These are phyloP conservation scores for Pempheris klunzingeri DNA, from an alignment of 2,797 vertebrate genomes.

Conservation along the genomic window DNA sequence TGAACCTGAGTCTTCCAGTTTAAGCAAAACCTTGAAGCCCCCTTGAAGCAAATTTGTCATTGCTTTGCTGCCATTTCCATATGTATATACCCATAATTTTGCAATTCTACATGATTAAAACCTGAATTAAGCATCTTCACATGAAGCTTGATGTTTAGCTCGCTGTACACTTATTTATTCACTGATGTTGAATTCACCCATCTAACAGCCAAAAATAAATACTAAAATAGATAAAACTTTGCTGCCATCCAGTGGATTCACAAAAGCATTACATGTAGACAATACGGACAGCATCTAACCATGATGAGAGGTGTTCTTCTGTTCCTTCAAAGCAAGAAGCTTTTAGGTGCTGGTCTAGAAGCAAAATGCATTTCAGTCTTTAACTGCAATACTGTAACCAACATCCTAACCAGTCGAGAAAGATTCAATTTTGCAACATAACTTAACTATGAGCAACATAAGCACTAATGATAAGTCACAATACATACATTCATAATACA, in stretches of 20 bases:
- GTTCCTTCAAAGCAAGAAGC: neutral
- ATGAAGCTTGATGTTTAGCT: neutral
- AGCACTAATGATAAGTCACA: neutral
- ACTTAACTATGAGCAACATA: neutral
- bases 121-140: neutral
- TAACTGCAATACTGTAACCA: neutral
- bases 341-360: neutral
- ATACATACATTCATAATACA: neutral
- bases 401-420: rapidly evolving
- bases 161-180: neutral
- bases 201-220: neutral
- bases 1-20: neutral
- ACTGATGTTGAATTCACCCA: neutral
- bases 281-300: rapidly evolving
- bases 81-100: neutral
- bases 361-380: neutral
- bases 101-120: neutral
- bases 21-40: neutral
- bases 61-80: neutral
- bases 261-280: slow-evolving; percentile 37
- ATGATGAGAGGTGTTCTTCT: neutral
- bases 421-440: too few relatives aligned
- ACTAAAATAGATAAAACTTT: slow-evolving; percentile 49
- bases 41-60: neutral
- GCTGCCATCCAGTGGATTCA: slow-evolving; percentile 77